These are phyloP conservation scores for Hirtodrosophila cameraria DNA, from an alignment of 2,888 invertebrate species.

Conservation along the genomic window DNA sequence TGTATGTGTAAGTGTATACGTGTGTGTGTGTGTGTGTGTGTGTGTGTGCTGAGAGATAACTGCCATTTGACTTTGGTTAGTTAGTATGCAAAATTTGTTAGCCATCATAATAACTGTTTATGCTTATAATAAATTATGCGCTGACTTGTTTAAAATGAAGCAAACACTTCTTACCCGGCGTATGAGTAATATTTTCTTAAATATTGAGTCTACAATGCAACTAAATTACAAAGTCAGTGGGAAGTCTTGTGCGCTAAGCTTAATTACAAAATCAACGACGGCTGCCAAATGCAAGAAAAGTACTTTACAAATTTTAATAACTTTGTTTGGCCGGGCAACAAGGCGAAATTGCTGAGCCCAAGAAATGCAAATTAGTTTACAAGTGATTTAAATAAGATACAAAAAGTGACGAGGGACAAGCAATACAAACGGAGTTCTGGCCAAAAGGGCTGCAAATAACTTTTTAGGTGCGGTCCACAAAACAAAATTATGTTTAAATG, in stretches of 20 bases:
- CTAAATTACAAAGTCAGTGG: constrained; percentile 25
- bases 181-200: constrained; percentile 37
- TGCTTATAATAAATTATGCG: constrained; percentile 49
- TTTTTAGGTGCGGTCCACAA: constrained; percentile 23
- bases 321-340: constrained; percentile 61
- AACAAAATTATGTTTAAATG: constrained; percentile 38
- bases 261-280: constrained; percentile 59
- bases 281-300: constrained; percentile 57
- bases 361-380: constrained; percentile 76
- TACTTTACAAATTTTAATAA: constrained; percentile 69
- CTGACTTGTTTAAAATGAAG: constrained; percentile 31
- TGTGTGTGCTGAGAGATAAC: constrained; percentile 27
- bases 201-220: constrained; percentile 7
- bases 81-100: constrained; percentile 51
- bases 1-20: too few relatives aligned
- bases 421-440: constrained; percentile 19
- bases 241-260: constrained; percentile 28
- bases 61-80: constrained; percentile 22
- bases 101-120: constrained; percentile 62
- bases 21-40: not conserved
- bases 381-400: constrained; percentile 75
- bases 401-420: constrained; percentile 68
- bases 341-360: constrained; percentile 53
- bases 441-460: constrained; percentile 41
- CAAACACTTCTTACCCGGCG: constrained; percentile 5